phyloP scores from a whole-genome alignment of 1,140 invertebrate species.

The Caenorhabditis latens region DNA sequence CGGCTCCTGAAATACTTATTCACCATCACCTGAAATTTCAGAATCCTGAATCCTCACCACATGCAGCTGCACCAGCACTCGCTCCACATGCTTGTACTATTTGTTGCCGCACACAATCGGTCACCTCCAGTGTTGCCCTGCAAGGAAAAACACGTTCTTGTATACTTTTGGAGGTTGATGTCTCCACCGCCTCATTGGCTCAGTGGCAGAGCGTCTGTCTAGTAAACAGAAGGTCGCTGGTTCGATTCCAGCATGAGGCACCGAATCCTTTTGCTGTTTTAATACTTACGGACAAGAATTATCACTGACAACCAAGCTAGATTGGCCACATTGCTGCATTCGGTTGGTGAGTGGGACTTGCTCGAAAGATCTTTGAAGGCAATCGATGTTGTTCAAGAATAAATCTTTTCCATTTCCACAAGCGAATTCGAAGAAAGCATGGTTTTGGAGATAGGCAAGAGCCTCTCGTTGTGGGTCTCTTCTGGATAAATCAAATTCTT shows the following conservation, averaged over 20 bases:
- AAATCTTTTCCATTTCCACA: slow-evolving; percentile 43
- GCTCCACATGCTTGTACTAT: slow-evolving; percentile 14
- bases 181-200: slow-evolving; percentile 66
- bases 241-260: slow-evolving; percentile 63
- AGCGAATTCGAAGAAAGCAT: slow-evolving; percentile 59
- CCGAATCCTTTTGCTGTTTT: not conserved
- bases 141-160: too few relatives aligned
- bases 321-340: slow-evolving; percentile 57
- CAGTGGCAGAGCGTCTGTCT: slow-evolving; percentile 70
- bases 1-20: slow-evolving; percentile 19
- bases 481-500: slow-evolving; percentile 8
- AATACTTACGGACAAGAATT: slow-evolving; percentile 51
- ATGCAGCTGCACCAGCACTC: slow-evolving; percentile 33
- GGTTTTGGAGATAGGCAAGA: slow-evolving; percentile 49
- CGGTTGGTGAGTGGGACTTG: slow-evolving; percentile 38
- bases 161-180: too few relatives aligned
- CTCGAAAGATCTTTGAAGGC: slow-evolving; percentile 37
- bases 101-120: slow-evolving; percentile 39
- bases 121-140: slow-evolving; percentile 7
- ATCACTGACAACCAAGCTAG: slow-evolving; percentile 20
- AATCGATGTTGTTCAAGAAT: slow-evolving; percentile 52
- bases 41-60: not conserved
- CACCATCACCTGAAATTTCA: not conserved
- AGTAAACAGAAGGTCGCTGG: slow-evolving; percentile 72
- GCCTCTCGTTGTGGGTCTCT: slow-evolving; percentile 23